Evolutionary conservation across 1,140 invertebrate genomes (phyloP).

Genomic region (Procambarus virginalis): DNA sequence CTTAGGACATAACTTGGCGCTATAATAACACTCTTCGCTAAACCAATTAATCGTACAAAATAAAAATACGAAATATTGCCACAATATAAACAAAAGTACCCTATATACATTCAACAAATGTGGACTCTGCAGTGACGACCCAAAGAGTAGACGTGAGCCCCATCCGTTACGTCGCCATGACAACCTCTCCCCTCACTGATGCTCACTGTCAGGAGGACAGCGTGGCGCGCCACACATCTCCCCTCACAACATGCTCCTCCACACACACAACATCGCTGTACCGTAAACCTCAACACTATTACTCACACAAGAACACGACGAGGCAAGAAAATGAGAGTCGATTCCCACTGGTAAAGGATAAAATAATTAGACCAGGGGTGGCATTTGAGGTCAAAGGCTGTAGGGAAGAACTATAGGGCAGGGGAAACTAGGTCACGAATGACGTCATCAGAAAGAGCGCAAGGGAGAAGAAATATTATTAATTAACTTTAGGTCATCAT

Average conservation of each 20-base stretch:
- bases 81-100: neutral
- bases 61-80: neutral
- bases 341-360: neutral
- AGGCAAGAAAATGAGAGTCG: neutral
- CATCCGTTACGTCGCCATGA: conserved; percentile 10
- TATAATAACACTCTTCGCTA: neutral
- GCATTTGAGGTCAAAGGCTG: neutral
- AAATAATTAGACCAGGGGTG: neutral
- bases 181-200: neutral
- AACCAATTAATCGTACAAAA: neutral
- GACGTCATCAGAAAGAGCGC: neutral
- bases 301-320: neutral
- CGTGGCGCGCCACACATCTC: neutral
- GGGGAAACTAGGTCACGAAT: neutral
- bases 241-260: too few species aligned
- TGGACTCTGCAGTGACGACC: neutral
- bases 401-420: neutral
- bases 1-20: too few species aligned
- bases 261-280: neutral
- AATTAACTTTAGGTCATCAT: neutral
- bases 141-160: neutral
- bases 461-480: neutral
- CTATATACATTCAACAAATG: neutral
- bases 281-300: neutral
- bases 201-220: neutral